Conservation (phyloP, 2,113 vertebrate genomes). For the Fulmarus glacialis region DNA sequence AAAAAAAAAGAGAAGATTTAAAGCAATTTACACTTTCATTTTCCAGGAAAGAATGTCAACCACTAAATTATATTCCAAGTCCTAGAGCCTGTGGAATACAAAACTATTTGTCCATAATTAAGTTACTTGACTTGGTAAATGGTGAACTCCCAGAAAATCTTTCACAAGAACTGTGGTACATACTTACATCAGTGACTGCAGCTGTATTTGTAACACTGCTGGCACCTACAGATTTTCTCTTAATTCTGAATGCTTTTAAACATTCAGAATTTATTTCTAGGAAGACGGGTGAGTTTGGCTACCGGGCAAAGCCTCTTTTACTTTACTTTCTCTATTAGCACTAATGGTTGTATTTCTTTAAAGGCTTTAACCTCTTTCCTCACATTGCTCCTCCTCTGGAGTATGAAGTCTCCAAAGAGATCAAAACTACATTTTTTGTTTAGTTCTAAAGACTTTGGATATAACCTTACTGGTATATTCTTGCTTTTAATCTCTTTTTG, state of each 20-base stretch:
- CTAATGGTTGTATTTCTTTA: background rate
- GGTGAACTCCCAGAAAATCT: background rate
- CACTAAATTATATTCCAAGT: background rate
- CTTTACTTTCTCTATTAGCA: background rate
- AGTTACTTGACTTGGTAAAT: background rate
- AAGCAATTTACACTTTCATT: background rate
- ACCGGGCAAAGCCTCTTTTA: background rate
- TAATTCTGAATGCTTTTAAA: background rate
- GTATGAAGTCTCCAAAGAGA: background rate
- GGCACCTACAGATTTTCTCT: background rate
- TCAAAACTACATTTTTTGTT: background rate
- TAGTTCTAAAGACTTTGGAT: background rate
- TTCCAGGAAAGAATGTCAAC: background rate
- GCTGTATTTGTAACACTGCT: background rate
- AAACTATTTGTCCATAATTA: background rate
- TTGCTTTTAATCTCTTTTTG: background rate
- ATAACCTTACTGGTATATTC: background rate
- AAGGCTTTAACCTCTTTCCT: background rate
- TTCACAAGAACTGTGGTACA: background rate
- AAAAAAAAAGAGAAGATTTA: background rate
- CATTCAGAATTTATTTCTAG: background rate
- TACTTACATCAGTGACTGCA: background rate
- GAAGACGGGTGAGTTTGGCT: background rate
- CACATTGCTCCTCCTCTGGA: background rate
- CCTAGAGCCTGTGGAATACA: background rate